Conservation (phyloP, 1,140 invertebrate genomes). For the Drosophila athabasca region DNA sequence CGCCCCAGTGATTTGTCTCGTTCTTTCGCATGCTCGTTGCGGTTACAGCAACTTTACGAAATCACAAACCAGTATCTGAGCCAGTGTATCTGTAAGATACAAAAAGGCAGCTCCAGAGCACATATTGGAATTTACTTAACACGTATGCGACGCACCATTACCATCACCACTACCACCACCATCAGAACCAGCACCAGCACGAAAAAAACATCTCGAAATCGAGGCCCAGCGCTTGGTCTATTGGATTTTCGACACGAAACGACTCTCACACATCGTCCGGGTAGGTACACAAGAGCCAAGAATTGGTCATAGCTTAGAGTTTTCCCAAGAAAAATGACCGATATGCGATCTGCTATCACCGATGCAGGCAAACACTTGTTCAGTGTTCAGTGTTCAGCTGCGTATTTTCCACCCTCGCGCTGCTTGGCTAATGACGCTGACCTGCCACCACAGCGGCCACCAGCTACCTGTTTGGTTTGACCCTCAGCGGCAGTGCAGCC, state of each 20-base stretch:
- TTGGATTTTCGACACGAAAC: slow-evolving; percentile 63
- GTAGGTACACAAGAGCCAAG: slow-evolving; percentile 35
- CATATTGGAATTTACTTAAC: slow-evolving; percentile 80
- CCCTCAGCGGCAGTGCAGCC: slow-evolving; percentile 16
- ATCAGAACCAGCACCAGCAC: not conserved
- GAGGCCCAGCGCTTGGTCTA: slow-evolving; percentile 37
- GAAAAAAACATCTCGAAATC: slow-evolving; percentile 5
- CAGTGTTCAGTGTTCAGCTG: slow-evolving; percentile 26
- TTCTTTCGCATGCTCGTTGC: slow-evolving; percentile 9
- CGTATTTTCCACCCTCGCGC: slow-evolving; percentile 58
- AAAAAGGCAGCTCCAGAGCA: slow-evolving; percentile 45
- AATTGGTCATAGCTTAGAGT: slow-evolving; percentile 30
- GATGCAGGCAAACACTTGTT: slow-evolving; percentile 19
- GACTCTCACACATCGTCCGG: slow-evolving; percentile 42
- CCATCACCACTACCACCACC: slow-evolving; percentile 18
- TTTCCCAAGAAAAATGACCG: slow-evolving; percentile 42
- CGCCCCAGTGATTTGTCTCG: slow-evolving; percentile 12
- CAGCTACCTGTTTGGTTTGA: slow-evolving; percentile 63
- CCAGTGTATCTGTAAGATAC: slow-evolving; percentile 79
- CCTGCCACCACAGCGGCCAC: slow-evolving; percentile 31
- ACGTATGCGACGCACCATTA: slow-evolving; percentile 60
- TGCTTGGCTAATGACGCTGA: slow-evolving; percentile 56
- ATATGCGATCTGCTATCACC: not conserved
- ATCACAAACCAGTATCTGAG: slow-evolving; percentile 76
- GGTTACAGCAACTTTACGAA: slow-evolving; percentile 64